Percentiles rank a stretch among this genome's conserved stretches.
phyloP scores from a whole-genome alignment of 2,113 vertebrate species.

The mouse (Mus musculus) region DNA sequence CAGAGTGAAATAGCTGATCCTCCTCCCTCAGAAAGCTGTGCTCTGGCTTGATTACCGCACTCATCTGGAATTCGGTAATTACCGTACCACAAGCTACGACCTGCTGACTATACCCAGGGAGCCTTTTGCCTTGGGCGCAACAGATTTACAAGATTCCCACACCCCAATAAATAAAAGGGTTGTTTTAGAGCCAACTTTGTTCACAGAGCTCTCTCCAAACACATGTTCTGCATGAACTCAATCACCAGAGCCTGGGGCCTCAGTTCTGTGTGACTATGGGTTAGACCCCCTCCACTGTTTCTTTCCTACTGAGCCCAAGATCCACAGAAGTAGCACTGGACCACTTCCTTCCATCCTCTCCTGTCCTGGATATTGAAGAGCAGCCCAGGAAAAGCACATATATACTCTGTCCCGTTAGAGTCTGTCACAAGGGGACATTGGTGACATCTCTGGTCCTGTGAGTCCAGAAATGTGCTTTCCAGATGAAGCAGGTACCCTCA shows the following conservation, averaged over 20 bases:
- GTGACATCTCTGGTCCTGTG: neutral
- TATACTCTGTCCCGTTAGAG: neutral
- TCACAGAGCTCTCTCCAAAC: slow-evolving; percentile 11
- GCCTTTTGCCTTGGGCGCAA: neutral
- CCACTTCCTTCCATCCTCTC: neutral
- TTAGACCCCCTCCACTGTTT: neutral
- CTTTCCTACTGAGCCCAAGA: neutral
- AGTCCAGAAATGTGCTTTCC: neutral
- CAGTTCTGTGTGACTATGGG: neutral
- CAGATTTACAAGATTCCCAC: slow-evolving; percentile 13
- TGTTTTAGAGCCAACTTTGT: neutral
- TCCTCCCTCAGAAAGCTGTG: neutral
- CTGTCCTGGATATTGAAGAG: neutral
- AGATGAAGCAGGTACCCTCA: neutral
- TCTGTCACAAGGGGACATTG: neutral
- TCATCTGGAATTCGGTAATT: slow-evolving; percentile 38
- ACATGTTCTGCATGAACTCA: neutral
- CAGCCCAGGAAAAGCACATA: too few species aligned
- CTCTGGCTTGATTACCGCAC: neutral
- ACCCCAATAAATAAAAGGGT: neutral
- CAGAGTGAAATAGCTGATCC: neutral
- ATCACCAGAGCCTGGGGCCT: neutral
- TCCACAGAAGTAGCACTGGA: neutral
- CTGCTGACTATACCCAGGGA: neutral
- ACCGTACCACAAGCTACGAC: neutral